Evolutionary conservation across 1,140 invertebrate genomes (phyloP).

Genomic region (Microvelia longipes): DNA sequence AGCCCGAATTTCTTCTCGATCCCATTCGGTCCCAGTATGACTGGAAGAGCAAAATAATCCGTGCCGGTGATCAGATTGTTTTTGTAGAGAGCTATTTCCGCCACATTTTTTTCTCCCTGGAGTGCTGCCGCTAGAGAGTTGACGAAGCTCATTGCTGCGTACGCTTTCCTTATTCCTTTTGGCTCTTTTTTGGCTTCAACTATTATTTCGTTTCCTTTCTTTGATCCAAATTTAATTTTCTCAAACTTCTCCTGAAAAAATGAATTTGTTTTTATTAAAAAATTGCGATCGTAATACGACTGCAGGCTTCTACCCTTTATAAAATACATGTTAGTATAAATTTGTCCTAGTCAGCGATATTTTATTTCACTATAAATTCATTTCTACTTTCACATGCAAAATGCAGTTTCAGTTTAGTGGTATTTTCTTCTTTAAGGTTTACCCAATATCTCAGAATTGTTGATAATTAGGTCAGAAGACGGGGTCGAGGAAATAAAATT

Average conservation of each 20-base stretch:
- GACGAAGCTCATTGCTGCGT: constrained; percentile 5
- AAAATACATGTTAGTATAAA: too few species aligned
- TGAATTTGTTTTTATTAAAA: background rate
- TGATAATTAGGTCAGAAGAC: too few species aligned
- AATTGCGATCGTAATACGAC: background rate
- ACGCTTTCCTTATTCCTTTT: constrained; percentile 12
- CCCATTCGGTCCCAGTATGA: constrained; percentile 8
- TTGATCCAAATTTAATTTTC: constrained; percentile 4
- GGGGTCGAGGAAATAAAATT: too few species aligned
- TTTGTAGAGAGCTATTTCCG: constrained; percentile 7
- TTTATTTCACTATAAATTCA: too few species aligned
- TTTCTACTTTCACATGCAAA: too few species aligned
- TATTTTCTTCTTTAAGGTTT: too few species aligned
- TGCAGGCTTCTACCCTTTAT: too few species aligned
- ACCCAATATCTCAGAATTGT: too few species aligned
- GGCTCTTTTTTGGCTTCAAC: background rate
- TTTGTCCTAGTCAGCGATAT: too few species aligned
- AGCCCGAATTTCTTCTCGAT: constrained; percentile 10
- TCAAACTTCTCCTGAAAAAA: constrained; percentile 5
- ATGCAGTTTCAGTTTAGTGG: too few species aligned
- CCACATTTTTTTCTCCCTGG: constrained; percentile 5
- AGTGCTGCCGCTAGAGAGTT: constrained; percentile 8
- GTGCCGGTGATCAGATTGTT: constrained; percentile 1
- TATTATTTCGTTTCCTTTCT: background rate
- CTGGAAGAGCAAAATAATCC: constrained; percentile 13